Evolutionary conservation across 2,113 vertebrate species (phyloP).

Genomic region (Pantherophis guttatus): DNA sequence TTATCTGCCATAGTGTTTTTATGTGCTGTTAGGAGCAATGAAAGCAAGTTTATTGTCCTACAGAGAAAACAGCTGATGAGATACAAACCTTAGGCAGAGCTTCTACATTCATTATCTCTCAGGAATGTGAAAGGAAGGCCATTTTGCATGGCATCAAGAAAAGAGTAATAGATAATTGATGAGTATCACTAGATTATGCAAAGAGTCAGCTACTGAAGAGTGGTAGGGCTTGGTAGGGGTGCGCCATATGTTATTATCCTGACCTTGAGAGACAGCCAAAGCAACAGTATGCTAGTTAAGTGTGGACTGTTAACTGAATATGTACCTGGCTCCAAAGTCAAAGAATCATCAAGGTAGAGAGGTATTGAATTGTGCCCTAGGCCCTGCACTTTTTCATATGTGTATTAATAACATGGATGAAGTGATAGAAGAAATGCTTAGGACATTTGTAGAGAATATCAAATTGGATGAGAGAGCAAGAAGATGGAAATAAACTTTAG

Average conservation of each 20-base stretch:
- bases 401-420: not conserved
- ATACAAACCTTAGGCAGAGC: not conserved
- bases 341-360: not conserved
- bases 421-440: not conserved
- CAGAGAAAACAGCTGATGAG: not conserved
- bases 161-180: not conserved
- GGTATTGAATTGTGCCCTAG: not conserved
- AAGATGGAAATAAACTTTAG: not conserved
- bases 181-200: not conserved
- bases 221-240: not conserved
- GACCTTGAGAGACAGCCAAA: not conserved
- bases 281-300: not conserved
- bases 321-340: not conserved
- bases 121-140: not conserved
- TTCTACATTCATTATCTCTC: not conserved
- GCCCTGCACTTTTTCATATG: not conserved
- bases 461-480: not conserved
- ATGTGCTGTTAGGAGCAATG: constrained; percentile 31
- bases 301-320: not conserved
- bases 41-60: constrained; percentile 9
- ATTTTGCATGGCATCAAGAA: rapidly evolving
- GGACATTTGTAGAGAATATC: not conserved
- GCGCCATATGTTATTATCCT: not conserved
- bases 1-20: constrained; percentile 24
- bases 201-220: not conserved